phyloP scores from a whole-genome alignment of 2,113 vertebrate species.

The Dinomys branickii region DNA sequence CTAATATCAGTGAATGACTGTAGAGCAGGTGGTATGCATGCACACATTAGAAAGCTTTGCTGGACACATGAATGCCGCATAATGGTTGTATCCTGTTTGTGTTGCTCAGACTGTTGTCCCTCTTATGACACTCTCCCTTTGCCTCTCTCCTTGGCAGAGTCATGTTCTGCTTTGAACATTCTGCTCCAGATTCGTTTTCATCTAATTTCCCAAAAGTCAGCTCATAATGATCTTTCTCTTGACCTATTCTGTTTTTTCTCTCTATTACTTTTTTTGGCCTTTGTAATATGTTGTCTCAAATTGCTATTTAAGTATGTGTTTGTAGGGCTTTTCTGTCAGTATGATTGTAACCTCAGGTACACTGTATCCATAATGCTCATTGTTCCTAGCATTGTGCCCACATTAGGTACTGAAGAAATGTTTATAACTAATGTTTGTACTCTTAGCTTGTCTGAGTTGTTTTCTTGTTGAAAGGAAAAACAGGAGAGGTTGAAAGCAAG shows the following conservation, averaged over 20 bases:
- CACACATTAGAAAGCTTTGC: neutral
- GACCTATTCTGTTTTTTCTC: neutral
- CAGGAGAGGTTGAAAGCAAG: neutral
- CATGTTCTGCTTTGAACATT: neutral
- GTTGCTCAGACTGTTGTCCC: neutral
- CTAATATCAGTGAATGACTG: neutral
- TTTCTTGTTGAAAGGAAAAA: neutral
- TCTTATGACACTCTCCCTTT: neutral
- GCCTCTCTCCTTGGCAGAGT: neutral
- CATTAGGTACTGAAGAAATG: neutral
- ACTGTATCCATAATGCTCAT: neutral
- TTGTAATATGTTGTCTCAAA: neutral
- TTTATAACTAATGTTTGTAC: neutral
- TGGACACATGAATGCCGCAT: neutral
- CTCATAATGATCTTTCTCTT: neutral
- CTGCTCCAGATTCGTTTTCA: neutral
- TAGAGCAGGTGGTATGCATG: neutral
- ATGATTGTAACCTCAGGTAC: neutral
- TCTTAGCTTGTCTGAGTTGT: neutral
- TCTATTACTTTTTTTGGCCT: neutral
- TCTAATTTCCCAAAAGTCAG: neutral
- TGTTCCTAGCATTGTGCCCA: neutral
- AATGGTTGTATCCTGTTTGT: accelerated
- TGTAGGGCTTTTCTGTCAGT: neutral
- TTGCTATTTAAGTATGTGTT: neutral